These are phyloP conservation scores for Calliphora vomitoria DNA, from an alignment of 2,888 invertebrate species.

Conservation along the genomic window DNA sequence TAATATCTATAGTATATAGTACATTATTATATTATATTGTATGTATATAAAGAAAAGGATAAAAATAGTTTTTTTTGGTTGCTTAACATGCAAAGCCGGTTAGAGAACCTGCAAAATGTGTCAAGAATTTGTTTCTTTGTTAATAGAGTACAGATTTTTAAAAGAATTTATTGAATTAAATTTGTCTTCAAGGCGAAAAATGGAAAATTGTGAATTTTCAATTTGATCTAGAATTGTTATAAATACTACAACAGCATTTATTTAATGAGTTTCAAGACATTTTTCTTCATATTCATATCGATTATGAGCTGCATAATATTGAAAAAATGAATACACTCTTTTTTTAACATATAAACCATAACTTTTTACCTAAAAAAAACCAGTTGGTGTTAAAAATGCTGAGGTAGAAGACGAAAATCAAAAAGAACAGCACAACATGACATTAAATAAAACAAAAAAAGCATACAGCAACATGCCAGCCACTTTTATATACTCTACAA, in stretches of 20 bases:
- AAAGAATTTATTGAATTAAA: neutral
- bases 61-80: neutral
- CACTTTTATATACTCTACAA: constrained; percentile 26
- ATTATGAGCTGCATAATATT: too few species aligned
- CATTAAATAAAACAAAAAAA: constrained; percentile 41
- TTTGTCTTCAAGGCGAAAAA: neutral
- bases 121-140: constrained; percentile 31
- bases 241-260: too few species aligned
- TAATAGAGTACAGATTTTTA: neutral
- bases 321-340: neutral
- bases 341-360: constrained; percentile 5
- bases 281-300: too few species aligned
- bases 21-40: neutral
- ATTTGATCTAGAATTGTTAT: too few species aligned
- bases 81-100: constrained; percentile 45
- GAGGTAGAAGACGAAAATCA: constrained; percentile 16
- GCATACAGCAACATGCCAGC: constrained; percentile 44
- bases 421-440: constrained; percentile 51
- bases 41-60: too few species aligned
- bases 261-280: too few species aligned
- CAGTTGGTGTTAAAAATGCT: constrained; percentile 34
- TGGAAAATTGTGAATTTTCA: too few species aligned
- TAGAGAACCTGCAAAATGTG: constrained; percentile 42
- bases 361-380: constrained; percentile 9
- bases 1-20: neutral